Evolutionary conservation across 2,797 vertebrate species (phyloP).

Genomic region (Ctenopoma kingsleyae): DNA sequence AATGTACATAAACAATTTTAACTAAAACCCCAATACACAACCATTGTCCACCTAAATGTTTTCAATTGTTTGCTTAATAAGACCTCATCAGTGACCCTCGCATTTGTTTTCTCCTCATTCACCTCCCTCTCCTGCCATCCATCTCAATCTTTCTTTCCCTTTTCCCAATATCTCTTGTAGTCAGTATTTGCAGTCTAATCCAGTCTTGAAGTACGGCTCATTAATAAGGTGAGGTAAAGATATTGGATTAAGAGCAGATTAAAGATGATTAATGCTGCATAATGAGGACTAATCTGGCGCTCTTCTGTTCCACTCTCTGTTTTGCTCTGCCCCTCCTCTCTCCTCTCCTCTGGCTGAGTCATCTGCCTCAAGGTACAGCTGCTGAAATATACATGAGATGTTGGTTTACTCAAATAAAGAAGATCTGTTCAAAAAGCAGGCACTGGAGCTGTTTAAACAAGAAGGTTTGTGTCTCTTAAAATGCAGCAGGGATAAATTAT

Average conservation of each 20-base stretch:
- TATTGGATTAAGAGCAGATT: slow-evolving; percentile 82
- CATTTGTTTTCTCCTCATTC: slow-evolving; percentile 23
- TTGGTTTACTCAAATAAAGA: slow-evolving; percentile 66
- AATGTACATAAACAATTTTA: no score
- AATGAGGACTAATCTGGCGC: slow-evolving; percentile 73
- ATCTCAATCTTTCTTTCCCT: background rate
- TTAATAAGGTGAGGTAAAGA: slow-evolving; percentile 75
- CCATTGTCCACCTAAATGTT: no score
- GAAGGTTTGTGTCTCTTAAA: slow-evolving; percentile 45
- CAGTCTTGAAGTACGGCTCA: slow-evolving; percentile 58
- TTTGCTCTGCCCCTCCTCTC: slow-evolving; percentile 55
- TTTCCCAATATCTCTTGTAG: slow-evolving; percentile 29
- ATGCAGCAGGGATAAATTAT: slow-evolving; percentile 45
- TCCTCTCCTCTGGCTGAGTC: slow-evolving; percentile 51
- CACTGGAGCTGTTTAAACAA: slow-evolving; percentile 49
- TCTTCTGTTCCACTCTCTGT: slow-evolving; percentile 55
- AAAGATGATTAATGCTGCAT: slow-evolving; percentile 77
- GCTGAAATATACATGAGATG: slow-evolving; percentile 77
- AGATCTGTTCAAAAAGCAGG: slow-evolving; percentile 35
- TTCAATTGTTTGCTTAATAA: no score
- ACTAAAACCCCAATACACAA: no score
- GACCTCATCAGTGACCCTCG: background rate
- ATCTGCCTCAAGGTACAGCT: slow-evolving; percentile 63
- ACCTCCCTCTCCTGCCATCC: slow-evolving; percentile 1
- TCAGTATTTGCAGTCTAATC: slow-evolving; percentile 65